Base-by-base conservation (phyloP, 1,140 invertebrate species). In the Drosophila hydei region DNA sequence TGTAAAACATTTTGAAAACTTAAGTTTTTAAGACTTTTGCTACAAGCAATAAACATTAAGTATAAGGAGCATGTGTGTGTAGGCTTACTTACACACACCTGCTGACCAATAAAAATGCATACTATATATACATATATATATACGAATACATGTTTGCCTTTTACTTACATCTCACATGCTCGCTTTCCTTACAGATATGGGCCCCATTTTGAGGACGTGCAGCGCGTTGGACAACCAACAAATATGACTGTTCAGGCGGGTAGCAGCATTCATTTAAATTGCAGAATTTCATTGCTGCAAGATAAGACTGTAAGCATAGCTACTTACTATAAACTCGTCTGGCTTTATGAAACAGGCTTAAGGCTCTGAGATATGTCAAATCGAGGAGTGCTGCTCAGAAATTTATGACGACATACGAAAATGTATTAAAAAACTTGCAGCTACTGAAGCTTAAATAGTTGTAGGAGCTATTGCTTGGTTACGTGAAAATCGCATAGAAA, bases 211-310 rank as follows among this genome's bases (percentile, higher is more conserved):
- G 95, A 95, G 81, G 93, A 94, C 69, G 91, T 92, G 18, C 92
- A 93, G 16, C 80, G 75, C n/a, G 91, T 92, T 61, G 94, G 93
- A 25, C 94, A 95, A 77, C 91, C 94, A 8, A 94, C 94, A 48
- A 96, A 96, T 87, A 94, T 96, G 59, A 96, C 96, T 1, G 95
- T 96, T n/a, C 95, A 96, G 72, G 94, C 96, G 48, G 96, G 96
- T 7, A 95, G 95, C 54, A 96, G 95, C 43, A 95, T 96, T 43
- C 94, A 94, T 80, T 93, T 97, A 64, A 96, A 97, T 92, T 97
- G 96, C 91, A 94, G 95, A 83, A 96, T 97, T 84, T 96, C 95
- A 73, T 92, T 96, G 62, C 93, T 97, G 16, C 95, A 96, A 87
- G 96, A 97, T 92, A 97, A 97, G 94, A 97, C 96, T 91, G 96